Percentiles rank a stretch among this genome's conserved stretches.
These are phyloP conservation scores for Gymnothorax javanicus DNA, from an alignment of 2,797 vertebrate species.

Conservation along the genomic window DNA sequence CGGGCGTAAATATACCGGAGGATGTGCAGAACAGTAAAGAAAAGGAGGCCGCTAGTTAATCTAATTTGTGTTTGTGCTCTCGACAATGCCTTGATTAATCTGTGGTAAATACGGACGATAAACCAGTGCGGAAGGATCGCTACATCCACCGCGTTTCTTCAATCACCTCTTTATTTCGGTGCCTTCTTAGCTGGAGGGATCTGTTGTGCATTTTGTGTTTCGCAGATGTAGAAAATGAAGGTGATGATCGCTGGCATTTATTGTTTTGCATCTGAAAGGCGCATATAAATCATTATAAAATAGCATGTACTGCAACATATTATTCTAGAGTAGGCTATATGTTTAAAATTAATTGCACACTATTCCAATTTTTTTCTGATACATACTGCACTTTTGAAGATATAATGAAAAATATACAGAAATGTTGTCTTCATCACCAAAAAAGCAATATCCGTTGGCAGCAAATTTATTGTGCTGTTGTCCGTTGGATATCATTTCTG, in stretches of 20 bases:
- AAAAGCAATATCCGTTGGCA: neutral
- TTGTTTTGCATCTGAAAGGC: neutral
- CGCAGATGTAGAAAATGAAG: neutral
- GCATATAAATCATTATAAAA: neutral
- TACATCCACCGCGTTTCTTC: neutral
- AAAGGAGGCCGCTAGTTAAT: conserved; percentile 44
- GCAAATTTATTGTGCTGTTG: neutral
- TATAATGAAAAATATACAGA: neutral
- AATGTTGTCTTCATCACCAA: neutral
- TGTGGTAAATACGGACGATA: neutral
- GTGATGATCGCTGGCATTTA: neutral
- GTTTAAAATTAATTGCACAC: neutral
- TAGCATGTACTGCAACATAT: neutral
- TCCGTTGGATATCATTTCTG: neutral
- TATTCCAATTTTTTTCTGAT: neutral
- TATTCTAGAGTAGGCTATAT: neutral
- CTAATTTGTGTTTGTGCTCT: conserved; percentile 45
- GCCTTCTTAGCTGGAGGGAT: neutral
- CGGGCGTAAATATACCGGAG: conserved; percentile 34
- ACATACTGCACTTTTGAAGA: neutral
- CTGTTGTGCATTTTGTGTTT: neutral
- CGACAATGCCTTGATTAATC: conserved; percentile 33
- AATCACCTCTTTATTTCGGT: neutral
- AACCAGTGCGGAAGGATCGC: neutral
- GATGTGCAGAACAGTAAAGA: conserved; percentile 37